Evolutionary conservation across 2,888 invertebrate genomes (phyloP).

Genomic region (Carpatolechia fugitivella): DNA sequence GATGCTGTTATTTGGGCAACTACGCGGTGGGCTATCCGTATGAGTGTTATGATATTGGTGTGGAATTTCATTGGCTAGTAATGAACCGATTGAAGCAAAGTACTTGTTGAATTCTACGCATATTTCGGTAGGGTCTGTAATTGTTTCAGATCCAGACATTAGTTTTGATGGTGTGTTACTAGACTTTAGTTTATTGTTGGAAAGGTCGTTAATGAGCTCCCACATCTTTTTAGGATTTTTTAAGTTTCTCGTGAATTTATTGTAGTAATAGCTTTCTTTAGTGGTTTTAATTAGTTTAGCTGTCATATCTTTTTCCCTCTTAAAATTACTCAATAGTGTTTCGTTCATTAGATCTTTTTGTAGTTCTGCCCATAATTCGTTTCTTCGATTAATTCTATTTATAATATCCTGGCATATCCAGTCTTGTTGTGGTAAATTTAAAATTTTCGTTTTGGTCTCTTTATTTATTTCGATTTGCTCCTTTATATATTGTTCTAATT

Average conservation of each 20-base stretch:
- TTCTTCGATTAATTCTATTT: constrained; percentile 2
- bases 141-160: no score
- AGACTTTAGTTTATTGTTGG: no score
- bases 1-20: no score
- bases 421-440: constrained; percentile 15
- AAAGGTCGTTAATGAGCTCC: constrained; percentile 4
- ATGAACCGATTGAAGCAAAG: no score
- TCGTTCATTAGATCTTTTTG: background rate
- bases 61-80: no score
- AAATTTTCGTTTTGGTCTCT: constrained; percentile 11
- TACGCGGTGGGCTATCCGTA: no score
- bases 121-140: no score
- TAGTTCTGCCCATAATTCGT: constrained; percentile 4
- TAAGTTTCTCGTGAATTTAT: background rate
- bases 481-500: background rate
- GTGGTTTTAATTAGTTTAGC: constrained; percentile 2
- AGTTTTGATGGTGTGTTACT: no score
- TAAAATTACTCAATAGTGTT: background rate
- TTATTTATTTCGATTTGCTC: background rate
- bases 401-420: constrained; percentile 11
- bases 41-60: no score
- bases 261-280: constrained; percentile 9
- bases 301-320: background rate
- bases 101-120: no score
- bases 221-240: constrained; percentile 16